Conservation (phyloP, 2,113 vertebrate genomes). For the Chaenogobius annularis region DNA sequence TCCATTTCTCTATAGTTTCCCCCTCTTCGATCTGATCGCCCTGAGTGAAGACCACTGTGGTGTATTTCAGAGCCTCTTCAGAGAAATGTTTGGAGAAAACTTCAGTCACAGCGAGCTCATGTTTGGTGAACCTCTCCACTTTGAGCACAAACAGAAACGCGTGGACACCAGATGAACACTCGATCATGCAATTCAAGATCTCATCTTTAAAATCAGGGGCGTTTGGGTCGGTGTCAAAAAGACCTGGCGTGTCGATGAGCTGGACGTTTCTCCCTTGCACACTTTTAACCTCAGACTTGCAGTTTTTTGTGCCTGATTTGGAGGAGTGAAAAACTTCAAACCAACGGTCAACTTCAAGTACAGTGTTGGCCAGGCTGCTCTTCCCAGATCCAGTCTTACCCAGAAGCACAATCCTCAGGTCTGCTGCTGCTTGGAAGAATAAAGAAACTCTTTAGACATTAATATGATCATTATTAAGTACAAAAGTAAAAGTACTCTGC, state of each 20-base stretch:
- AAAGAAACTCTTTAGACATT: neutral
- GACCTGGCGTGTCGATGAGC: constrained; percentile 33
- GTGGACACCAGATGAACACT: constrained; percentile 18
- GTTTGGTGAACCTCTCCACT: constrained; percentile 11
- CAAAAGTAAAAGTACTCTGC: no score
- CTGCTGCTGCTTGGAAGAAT: neutral
- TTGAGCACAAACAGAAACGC: constrained; percentile 29
- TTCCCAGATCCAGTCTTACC: constrained; percentile 38
- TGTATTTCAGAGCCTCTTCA: neutral
- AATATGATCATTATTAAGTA: neutral
- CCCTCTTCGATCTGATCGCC: neutral
- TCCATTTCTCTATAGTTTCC: constrained; percentile 16
- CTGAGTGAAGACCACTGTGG: constrained; percentile 44
- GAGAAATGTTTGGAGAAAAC: constrained; percentile 17
- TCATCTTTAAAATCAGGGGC: neutral
- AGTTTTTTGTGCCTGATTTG: neutral
- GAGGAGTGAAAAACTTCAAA: neutral
- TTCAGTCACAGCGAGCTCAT: neutral
- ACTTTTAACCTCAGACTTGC: fast-evolving
- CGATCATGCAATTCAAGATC: neutral
- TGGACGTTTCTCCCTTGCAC: neutral
- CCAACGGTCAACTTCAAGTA: neutral
- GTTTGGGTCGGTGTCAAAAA: constrained; percentile 6
- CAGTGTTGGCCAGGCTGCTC: constrained; percentile 13
- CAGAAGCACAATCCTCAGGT: constrained; percentile 19